Percentiles rank a stretch among this genome's conserved stretches.
These are phyloP conservation scores for Cephalopterus ornatus DNA, from an alignment of 2,113 vertebrate species.

Conservation along the genomic window DNA sequence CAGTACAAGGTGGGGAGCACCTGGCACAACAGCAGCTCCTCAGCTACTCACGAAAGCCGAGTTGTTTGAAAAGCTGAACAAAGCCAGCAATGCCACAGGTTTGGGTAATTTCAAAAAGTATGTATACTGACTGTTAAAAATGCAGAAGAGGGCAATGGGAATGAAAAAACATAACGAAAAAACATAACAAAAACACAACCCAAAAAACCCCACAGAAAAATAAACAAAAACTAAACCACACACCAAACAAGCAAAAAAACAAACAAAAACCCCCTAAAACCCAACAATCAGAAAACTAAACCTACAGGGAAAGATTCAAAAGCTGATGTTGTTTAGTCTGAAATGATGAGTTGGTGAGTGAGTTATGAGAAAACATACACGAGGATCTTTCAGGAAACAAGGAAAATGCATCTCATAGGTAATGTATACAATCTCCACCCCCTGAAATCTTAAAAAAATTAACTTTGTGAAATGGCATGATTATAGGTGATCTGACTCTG, in stretches of 20 bases:
- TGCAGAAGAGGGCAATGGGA: neutral
- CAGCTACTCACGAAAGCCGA: rapidly evolving
- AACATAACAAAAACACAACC: neutral
- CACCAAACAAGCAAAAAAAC: too few relatives aligned
- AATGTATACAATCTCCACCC: neutral
- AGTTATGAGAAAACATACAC: neutral
- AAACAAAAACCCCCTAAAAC: neutral
- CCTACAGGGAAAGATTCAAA: neutral
- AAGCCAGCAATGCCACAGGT: neutral
- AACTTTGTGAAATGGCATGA: neutral
- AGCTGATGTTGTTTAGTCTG: neutral
- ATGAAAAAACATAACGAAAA: neutral
- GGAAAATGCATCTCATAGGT: neutral
- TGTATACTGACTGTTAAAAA: neutral
- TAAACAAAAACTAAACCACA: neutral
- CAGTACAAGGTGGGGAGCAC: neutral
- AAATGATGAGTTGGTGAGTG: neutral
- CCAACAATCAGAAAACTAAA: neutral
- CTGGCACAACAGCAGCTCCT: neutral
- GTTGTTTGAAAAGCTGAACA: neutral
- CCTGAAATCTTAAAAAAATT: neutral
- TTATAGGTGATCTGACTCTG: neutral
- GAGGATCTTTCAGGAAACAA: neutral
- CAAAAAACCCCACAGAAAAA: too few relatives aligned
- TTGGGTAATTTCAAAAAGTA: neutral